These are phyloP conservation scores for Dasyurus viverrinus DNA, from an alignment of 2,113 vertebrate species.

Conservation along the genomic window DNA sequence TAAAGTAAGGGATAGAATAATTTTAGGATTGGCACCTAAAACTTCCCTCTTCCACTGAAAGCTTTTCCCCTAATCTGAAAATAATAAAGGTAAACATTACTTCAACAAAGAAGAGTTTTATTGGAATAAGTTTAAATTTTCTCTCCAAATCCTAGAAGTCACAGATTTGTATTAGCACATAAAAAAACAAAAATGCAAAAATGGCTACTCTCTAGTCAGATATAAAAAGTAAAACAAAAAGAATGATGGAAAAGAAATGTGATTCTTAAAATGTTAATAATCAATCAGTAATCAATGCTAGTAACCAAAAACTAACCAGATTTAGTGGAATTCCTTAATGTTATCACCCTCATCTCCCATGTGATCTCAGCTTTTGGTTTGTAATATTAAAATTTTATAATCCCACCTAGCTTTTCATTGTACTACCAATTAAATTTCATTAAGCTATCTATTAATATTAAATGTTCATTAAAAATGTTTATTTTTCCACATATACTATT, in stretches of 20 bases:
- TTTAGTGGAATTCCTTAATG: neutral
- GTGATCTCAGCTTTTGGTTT: neutral
- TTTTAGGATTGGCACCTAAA: slow-evolving; percentile 10
- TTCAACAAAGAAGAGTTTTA: slow-evolving; percentile 22
- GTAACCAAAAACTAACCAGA: slow-evolving; percentile 25
- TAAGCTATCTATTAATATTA: neutral
- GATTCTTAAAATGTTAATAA: neutral
- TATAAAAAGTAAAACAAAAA: slow-evolving; percentile 37
- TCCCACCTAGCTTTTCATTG: neutral
- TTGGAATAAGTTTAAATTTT: neutral
- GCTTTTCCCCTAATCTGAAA: slow-evolving; percentile 15
- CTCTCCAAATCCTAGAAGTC: neutral
- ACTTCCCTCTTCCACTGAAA: slow-evolving; percentile 22
- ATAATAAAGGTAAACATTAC: slow-evolving; percentile 21
- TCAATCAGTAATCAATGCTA: neutral
- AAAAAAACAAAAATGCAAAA: slow-evolving; percentile 1
- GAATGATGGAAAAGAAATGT: slow-evolving; percentile 24
- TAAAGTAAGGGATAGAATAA: neutral
- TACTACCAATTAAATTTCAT: neutral
- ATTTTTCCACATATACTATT: slow-evolving; percentile 2
- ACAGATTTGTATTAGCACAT: neutral
- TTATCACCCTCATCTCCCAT: neutral
- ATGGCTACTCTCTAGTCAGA: slow-evolving; percentile 39
- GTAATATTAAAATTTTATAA: neutral
- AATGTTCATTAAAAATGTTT: neutral